Evolutionary conservation across 2,797 vertebrate species (phyloP), one percentile per base, ranked within the genome.

Genomic region (Distichodus sexfasciatus): DNA sequence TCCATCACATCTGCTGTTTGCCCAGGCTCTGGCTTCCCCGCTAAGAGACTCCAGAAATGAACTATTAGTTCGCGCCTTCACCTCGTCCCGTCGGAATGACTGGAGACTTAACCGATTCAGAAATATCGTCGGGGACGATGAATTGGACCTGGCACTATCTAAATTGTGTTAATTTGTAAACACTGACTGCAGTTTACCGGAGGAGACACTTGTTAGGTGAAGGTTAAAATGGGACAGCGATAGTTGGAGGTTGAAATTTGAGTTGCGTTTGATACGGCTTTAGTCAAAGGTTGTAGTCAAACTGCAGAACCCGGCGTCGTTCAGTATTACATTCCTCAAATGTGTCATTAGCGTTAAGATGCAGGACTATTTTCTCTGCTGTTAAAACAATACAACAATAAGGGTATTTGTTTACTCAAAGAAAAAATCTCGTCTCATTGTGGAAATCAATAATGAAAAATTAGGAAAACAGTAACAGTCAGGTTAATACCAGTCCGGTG

Each of bases 121-220:
- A 87, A 86, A 79, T 79, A 84, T 76, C 69, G 63, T 54, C 6
- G 29, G 46, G 71, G 50, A 82, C 77, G 85, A 77, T 60, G 75
- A 88, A 91, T 84, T 86, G 81, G 82, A 88, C 64, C 36, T 90
- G 90, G 85, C 90, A 89, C 79, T 23, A 86, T 76, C 76, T 88
- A 89, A 91, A 89, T 80, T 86, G 84, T 68, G 69, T 86, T 83
- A 55, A 3, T 85, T 88, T 89, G 72, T 85, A 76, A 86, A 81
- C 77, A 78, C 38, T 77, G 79, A 82, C 71, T 23, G 73, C 41
- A 48, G 77, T 83, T 85, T 76, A 75, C 78, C 8, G 15, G 71
- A 50, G 58, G 67, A 75, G 71, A 78, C 74, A 69, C 63, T 61
- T 57, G 51, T 76, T 68, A 69, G 47, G 51, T 66, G 47, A 78